Conservation (phyloP, 2,113 vertebrate genomes). For the Ammodytes marinus region DNA sequence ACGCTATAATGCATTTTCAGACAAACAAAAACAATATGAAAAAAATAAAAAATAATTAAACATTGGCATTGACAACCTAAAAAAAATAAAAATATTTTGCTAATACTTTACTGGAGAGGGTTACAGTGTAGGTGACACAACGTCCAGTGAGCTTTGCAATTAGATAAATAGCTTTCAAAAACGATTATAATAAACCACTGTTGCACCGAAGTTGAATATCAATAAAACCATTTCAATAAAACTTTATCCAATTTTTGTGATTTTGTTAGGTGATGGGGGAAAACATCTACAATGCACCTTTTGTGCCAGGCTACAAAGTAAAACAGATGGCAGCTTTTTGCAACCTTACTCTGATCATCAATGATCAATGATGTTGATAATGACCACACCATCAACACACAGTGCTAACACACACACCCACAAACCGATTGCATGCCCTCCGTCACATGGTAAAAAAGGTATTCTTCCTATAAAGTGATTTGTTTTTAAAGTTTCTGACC, state of each 20-base stretch:
- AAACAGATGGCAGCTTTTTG: constrained; percentile 32
- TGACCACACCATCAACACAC: constrained; percentile 30
- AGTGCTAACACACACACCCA: constrained; percentile 13
- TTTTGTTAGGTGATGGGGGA: background rate
- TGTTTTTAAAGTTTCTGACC: constrained; percentile 49
- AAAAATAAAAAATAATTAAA: constrained; percentile 16
- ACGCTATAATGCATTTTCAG: background rate
- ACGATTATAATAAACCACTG: background rate
- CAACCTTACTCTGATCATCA: constrained; percentile 21
- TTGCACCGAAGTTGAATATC: background rate
- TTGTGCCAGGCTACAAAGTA: constrained; percentile 54
- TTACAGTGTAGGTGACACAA: constrained; percentile 52
- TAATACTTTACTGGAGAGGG: constrained; percentile 64
- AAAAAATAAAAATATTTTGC: constrained; percentile 14
- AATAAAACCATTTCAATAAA: constrained; percentile 8
- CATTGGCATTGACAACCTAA: constrained; percentile 58
- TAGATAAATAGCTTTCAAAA: background rate
- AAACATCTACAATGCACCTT: constrained; percentile 20
- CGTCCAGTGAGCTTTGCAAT: constrained; percentile 1
- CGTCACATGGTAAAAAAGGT: constrained; percentile 58
- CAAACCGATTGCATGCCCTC: constrained; percentile 43
- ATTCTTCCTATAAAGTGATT: constrained; percentile 37
- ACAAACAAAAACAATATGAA: constrained; percentile 26
- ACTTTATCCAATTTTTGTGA: background rate
- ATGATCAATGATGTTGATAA: constrained; percentile 42